phyloP scores from a whole-genome alignment of 2,113 vertebrate genomes.

The Lophotis ruficrista region DNA sequence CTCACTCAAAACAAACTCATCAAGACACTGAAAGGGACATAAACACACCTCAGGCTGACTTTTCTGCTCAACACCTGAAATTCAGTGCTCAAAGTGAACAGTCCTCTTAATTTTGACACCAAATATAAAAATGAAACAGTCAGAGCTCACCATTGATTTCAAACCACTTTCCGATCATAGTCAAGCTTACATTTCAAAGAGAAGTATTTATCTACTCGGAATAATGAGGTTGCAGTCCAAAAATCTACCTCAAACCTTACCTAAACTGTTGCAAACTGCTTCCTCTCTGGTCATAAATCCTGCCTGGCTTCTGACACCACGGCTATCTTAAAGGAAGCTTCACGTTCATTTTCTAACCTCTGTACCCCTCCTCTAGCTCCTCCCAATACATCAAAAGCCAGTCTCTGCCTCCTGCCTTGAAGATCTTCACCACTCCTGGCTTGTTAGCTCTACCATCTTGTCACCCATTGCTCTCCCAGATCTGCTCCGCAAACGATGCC shows the following conservation, averaged over 20 bases:
- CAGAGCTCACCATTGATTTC: background rate
- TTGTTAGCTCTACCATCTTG: background rate
- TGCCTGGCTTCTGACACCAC: background rate
- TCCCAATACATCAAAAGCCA: background rate
- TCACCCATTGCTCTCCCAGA: background rate
- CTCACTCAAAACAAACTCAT: background rate
- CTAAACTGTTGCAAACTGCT: background rate
- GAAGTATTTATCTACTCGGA: background rate
- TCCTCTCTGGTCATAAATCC: background rate
- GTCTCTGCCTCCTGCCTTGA: background rate
- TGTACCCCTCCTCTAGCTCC: background rate
- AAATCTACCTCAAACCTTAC: background rate
- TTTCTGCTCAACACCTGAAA: background rate
- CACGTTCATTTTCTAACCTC: background rate
- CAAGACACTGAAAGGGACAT: background rate
- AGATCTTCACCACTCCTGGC: background rate
- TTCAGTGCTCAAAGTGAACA: background rate
- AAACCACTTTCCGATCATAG: background rate
- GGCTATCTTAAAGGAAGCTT: background rate
- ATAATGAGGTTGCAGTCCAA: background rate
- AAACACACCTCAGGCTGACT: background rate
- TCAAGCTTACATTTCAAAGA: background rate
- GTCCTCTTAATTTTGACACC: background rate
- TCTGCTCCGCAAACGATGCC: background rate
- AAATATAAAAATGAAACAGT: background rate